A percentile compares a stretch with the other conserved stretches of the same genome.
phyloP scores from a whole-genome alignment of 2,113 vertebrate genomes.

The Donacobius atricapilla region DNA sequence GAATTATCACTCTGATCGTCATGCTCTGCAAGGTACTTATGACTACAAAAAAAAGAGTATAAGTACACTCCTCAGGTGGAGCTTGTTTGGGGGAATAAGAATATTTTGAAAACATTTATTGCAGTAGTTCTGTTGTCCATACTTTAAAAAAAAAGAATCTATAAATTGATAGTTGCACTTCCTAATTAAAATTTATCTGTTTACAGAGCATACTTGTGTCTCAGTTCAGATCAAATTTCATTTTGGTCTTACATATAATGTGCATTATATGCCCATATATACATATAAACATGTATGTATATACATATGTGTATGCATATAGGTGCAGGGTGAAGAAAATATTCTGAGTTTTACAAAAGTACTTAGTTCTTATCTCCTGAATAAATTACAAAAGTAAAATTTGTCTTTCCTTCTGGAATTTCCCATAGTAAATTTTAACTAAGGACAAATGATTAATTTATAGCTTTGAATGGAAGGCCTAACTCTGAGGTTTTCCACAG shows the following conservation, averaged over 20 bases:
- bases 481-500: background rate
- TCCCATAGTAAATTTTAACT: background rate
- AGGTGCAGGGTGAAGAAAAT: background rate
- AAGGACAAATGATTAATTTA: background rate
- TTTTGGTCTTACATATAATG: background rate
- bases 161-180: background rate
- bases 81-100: background rate
- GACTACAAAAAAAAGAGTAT: background rate
- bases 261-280: background rate
- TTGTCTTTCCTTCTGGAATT: background rate
- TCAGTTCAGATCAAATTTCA: background rate
- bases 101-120: background rate
- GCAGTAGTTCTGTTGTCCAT: background rate
- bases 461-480: background rate
- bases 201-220: background rate
- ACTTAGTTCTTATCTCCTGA: background rate
- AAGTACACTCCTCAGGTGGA: background rate
- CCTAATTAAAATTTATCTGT: background rate
- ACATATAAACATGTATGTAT: background rate
- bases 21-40: slow-evolving; percentile 21
- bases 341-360: background rate
- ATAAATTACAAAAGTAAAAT: background rate
- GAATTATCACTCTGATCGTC: background rate
- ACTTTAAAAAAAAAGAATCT: background rate
- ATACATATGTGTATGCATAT: background rate